A percentile compares a stretch with the other conserved stretches of the same genome.
These are phyloP conservation scores for Saxidomus purpurata DNA, from an alignment of 1,140 invertebrate genomes.

Conservation along the genomic window DNA sequence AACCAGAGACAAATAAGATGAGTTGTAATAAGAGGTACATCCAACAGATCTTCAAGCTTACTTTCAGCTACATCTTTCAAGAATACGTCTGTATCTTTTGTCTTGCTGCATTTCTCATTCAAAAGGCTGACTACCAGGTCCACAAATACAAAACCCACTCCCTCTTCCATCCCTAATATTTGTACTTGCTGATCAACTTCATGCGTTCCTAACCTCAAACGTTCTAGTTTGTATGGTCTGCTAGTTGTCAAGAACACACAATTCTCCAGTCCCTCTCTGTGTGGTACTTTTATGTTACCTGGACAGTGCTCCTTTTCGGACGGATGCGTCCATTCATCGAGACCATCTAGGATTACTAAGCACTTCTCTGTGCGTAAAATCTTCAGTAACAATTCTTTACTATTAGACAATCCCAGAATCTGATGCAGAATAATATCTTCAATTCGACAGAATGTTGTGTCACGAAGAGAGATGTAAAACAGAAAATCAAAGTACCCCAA, in stretches of 20 bases:
- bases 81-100: not conserved
- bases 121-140: not conserved
- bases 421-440: slow-evolving; percentile 40
- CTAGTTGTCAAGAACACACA: not conserved
- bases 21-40: not conserved
- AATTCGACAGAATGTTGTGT: not conserved
- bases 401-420: not conserved
- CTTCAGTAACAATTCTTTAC: not conserved
- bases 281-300: not conserved
- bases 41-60: not conserved
- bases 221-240: slow-evolving; percentile 16
- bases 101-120: not conserved
- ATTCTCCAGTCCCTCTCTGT: not conserved
- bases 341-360: slow-evolving; percentile 19
- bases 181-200: slow-evolving; percentile 9
- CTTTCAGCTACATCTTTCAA: not conserved
- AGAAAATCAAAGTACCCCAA: slow-evolving; percentile 18
- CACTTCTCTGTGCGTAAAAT: slow-evolving; percentile 23
- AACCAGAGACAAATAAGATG: slow-evolving; percentile 21
- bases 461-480: not conserved
- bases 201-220: not conserved
- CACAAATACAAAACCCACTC: not conserved
- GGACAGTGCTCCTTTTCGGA: not conserved
- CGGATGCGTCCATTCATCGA: slow-evolving; percentile 36
- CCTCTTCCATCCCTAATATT: not conserved